A percentile compares a stretch with the other conserved stretches of the same genome.
These are phyloP conservation scores for Chaenocephalus aceratus DNA, from an alignment of 2,113 vertebrate species.

Conservation along the genomic window DNA sequence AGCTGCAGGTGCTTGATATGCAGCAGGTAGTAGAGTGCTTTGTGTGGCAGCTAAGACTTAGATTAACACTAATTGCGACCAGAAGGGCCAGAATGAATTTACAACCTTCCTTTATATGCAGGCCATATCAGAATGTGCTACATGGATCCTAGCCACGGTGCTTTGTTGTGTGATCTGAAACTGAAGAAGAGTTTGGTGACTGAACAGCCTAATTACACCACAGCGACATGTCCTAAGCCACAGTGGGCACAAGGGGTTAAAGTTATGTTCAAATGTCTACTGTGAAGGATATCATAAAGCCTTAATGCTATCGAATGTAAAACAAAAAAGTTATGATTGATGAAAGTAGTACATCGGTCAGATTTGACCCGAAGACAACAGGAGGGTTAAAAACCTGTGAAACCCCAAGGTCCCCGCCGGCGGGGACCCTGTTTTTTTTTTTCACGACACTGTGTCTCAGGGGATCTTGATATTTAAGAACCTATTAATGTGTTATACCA, in stretches of 20 bases:
- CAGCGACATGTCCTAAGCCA: background rate
- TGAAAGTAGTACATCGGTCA: no score
- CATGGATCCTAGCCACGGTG: background rate
- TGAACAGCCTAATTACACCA: background rate
- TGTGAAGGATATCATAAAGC: no score
- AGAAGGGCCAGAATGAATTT: slow-evolving; percentile 42
- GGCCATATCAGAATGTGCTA: slow-evolving; percentile 8
- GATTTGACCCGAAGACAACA: no score
- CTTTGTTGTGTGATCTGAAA: slow-evolving; percentile 16
- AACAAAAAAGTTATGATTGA: no score
- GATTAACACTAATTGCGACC: slow-evolving; percentile 45
- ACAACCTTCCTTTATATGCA: slow-evolving; percentile 23
- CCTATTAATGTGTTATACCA: no score
- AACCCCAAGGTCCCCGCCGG: no score
- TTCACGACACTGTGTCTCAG: no score
- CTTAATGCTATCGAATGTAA: no score
- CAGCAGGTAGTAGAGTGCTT: slow-evolving; percentile 4
- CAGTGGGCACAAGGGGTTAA: background rate
- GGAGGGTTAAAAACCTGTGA: no score
- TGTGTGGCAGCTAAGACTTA: slow-evolving; percentile 30
- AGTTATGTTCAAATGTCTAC: background rate
- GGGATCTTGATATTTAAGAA: no score
- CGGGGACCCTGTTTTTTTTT: no score
- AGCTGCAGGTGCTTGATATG: slow-evolving; percentile 35
- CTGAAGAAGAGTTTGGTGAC: background rate